Conservation (phyloP, 2,888 invertebrate genomes). For the Nematopogon swammerdamellus region DNA sequence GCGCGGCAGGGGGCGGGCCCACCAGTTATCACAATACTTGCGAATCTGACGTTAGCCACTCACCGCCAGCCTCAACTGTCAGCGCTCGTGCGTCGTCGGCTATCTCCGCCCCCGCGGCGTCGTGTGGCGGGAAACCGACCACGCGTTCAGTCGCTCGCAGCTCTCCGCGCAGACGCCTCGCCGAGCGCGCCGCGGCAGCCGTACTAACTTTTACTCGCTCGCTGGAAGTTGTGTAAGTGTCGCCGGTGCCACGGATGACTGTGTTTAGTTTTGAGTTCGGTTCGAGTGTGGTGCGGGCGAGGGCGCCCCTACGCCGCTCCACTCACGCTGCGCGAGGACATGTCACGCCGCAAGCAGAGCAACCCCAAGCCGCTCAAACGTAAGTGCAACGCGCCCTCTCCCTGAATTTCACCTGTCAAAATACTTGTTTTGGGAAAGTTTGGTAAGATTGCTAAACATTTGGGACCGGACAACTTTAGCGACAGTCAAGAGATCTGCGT, state of each 20-base stretch:
- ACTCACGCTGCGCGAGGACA: conserved; percentile 34
- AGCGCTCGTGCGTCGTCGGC: conserved; percentile 4
- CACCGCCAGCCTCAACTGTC: conserved; percentile 7
- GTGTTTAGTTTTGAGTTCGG: not conserved
- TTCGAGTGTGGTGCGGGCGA: not conserved
- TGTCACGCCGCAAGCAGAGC: conserved; percentile 95
- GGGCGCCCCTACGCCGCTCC: not conserved
- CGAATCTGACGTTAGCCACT: conserved; percentile 2
- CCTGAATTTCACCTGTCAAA: too few species aligned
- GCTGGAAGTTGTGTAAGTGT: not conserved
- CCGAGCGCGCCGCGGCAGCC: conserved; percentile 21
- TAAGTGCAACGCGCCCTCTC: too few species aligned
- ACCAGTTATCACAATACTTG: conserved; percentile 2
- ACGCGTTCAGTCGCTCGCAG: conserved; percentile 7
- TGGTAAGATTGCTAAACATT: too few species aligned
- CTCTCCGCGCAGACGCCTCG: conserved; percentile 12
- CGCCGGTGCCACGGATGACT: not conserved
- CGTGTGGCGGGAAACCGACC: conserved; percentile 16
- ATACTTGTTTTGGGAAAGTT: too few species aligned
- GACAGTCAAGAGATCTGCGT: too few species aligned
- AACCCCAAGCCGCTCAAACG: conserved; percentile 95
- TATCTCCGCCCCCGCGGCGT: conserved; percentile 17
- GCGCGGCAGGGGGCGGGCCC: conserved; percentile 4
- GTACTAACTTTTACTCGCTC: not conserved
- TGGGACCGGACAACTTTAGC: too few species aligned